A percentile compares a stretch with the other conserved stretches of the same genome.
Evolutionary conservation across 2,113 vertebrate species (phyloP).

Genomic region (Aleadryas rufinucha): DNA sequence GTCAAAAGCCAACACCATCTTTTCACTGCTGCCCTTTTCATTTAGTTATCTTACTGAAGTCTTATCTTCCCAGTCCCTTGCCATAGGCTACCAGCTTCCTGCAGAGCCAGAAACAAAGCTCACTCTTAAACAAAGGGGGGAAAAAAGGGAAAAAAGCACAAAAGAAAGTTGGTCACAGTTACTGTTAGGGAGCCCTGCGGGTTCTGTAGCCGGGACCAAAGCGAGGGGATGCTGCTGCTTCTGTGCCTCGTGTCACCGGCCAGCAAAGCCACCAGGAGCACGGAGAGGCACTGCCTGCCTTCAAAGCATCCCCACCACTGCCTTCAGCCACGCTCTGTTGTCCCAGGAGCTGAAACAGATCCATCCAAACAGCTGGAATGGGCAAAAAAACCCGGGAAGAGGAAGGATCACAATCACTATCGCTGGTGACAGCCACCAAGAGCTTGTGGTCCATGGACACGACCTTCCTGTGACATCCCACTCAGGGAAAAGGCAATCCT

Average conservation of each 20-base stretch:
- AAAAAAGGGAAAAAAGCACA: conserved; percentile 40
- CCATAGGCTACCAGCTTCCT: conserved; percentile 58
- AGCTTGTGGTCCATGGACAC: rapidly evolving
- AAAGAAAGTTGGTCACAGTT: conserved; percentile 58
- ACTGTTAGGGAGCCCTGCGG: conserved; percentile 40
- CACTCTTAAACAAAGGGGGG: conserved; percentile 52
- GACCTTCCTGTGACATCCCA: not conserved
- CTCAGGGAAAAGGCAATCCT: rapidly evolving
- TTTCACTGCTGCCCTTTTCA: conserved; percentile 68
- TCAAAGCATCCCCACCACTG: not conserved
- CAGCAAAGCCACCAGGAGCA: conserved; percentile 49
- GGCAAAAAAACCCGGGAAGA: not conserved
- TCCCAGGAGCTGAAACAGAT: not conserved
- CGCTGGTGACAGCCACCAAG: rapidly evolving
- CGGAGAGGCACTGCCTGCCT: not conserved
- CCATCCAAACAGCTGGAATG: not conserved
- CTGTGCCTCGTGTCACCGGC: conserved; percentile 49
- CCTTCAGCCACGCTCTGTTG: not conserved
- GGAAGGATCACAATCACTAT: not conserved
- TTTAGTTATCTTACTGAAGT: conserved; percentile 60
- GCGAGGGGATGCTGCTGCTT: conserved; percentile 40
- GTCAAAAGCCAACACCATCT: conserved; percentile 57
- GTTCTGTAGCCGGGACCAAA: conserved; percentile 47
- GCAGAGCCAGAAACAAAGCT: conserved; percentile 63
- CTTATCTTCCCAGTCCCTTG: conserved; percentile 60